Base-by-base conservation (phyloP, 1,140 invertebrate genomes). In the Oncopeltus fasciatus region DNA sequence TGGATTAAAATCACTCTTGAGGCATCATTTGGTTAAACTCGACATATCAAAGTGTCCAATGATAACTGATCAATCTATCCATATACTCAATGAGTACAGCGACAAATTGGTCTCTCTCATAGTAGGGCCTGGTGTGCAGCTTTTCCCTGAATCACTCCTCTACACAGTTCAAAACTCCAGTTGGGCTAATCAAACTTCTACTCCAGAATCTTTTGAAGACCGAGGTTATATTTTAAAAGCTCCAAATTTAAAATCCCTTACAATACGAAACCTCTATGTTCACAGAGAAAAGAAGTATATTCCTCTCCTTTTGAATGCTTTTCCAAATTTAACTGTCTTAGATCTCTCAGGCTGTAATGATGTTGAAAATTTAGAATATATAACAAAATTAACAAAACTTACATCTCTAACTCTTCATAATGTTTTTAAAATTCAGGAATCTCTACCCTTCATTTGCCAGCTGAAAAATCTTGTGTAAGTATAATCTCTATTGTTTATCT, bases 331-430 rank as follows among this genome's bases (percentile, higher is more conserved):
- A 14, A 83, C 80, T 24, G 80, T 89, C 70, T 74, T 95, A 44
- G 90, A 94, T 72, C 73, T 95, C 47, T 89, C 88, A 0, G 81
- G 84, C 64, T 90, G 85, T 69, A 74, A 75, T 63, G 75, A 80
- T 60, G 71, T 81, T 21, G 77, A 77, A 44, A 71, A 80, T 74
- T 74, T 84, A 27, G 74, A 77, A 61, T 80, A 78, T 44, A 69
- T 84, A 28, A 73, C 77, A 16, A 74, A 77, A 65, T 70, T 87
- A 57, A 78, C 79, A 43, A 81, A 85, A 70, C 75, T 95, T 57
- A 61, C 59, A 20, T 56, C 47, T 21, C 57, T 65, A 9, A 65
- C 64, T 14, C 53, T 65, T 29, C 58, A 60, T 38, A 66, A 66
- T 38, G 59, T 63, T 2, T 61, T 61, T 38, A 65, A 65, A 56